phyloP scores from a whole-genome alignment of 2,113 vertebrate species.

The Tupaia chinensis region DNA sequence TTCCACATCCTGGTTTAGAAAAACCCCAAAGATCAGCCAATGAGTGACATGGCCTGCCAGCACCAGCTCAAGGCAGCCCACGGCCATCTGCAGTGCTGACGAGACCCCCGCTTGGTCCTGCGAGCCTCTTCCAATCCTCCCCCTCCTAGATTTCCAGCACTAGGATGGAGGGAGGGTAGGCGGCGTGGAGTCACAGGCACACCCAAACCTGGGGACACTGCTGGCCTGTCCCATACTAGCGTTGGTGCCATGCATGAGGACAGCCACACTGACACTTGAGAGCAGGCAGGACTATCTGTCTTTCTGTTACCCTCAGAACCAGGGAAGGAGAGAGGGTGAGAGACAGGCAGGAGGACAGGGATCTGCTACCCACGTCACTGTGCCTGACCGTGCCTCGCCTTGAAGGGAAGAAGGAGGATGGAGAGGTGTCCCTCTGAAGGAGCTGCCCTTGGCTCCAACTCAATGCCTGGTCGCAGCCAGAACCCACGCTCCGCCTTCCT shows the following conservation, averaged over 20 bases:
- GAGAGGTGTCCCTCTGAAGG: too few species aligned
- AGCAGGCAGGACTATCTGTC: conserved; percentile 37
- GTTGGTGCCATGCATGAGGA: conserved; percentile 28
- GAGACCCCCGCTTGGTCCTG: neutral
- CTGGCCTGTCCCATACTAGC: neutral
- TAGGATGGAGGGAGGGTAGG: neutral
- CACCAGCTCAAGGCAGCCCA: neutral
- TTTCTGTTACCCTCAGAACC: conserved; percentile 60
- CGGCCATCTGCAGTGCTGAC: neutral
- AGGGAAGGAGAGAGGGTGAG: neutral
- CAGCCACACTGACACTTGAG: conserved; percentile 13
- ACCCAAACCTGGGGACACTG: neutral
- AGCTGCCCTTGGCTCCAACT: too few species aligned
- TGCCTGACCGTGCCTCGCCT: too few species aligned
- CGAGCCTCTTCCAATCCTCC: neutral
- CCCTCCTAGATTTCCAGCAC: fast-evolving
- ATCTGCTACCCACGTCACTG: too few species aligned
- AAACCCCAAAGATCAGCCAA: neutral
- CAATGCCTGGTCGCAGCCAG: too few species aligned
- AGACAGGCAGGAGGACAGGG: too few species aligned
- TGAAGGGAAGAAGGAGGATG: too few species aligned
- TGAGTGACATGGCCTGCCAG: neutral
- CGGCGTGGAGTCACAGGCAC: neutral
- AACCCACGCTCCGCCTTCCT: neutral
- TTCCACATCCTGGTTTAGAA: neutral